Conservation (phyloP, 2,888 invertebrate species). For the Dinocampus coccinellae region DNA sequence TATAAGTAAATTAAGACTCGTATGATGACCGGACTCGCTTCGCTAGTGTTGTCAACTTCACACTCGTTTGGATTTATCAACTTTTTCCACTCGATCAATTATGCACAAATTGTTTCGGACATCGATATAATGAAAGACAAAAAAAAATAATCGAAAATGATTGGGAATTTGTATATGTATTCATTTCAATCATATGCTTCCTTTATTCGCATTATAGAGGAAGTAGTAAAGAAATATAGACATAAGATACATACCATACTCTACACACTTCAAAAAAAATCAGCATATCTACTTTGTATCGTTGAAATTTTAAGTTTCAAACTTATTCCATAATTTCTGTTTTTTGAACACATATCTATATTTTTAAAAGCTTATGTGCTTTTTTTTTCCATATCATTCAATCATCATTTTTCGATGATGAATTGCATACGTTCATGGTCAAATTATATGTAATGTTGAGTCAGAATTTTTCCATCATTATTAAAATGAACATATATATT, state of each 20-base stretch:
- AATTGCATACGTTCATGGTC: neutral
- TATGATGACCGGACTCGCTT: too few relatives aligned
- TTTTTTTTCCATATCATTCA: neutral
- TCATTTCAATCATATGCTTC: constrained; percentile 53
- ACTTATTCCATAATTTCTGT: constrained; percentile 6
- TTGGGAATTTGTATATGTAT: constrained; percentile 55
- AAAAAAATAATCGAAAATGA: neutral
- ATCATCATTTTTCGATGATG: neutral
- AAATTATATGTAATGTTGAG: neutral
- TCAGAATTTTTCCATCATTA: neutral
- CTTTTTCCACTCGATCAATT: too few relatives aligned
- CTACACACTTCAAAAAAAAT: constrained; percentile 52
- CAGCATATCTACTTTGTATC: constrained; percentile 60
- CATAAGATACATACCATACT: constrained; percentile 58
- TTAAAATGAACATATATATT: neutral
- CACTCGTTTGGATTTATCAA: too few relatives aligned
- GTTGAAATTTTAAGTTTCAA: constrained; percentile 39
- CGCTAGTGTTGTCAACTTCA: too few relatives aligned
- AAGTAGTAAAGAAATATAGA: constrained; percentile 62
- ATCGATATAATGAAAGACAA: neutral
- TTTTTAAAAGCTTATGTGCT: neutral
- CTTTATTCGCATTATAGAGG: constrained; percentile 65
- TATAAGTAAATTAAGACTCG: too few relatives aligned
- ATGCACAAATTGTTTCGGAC: too few relatives aligned
- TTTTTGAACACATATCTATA: neutral